Percentiles rank a stretch among this genome's conserved stretches.
These are phyloP conservation scores for Chloroceryle inda DNA, from an alignment of 2,797 vertebrate genomes.

Conservation along the genomic window DNA sequence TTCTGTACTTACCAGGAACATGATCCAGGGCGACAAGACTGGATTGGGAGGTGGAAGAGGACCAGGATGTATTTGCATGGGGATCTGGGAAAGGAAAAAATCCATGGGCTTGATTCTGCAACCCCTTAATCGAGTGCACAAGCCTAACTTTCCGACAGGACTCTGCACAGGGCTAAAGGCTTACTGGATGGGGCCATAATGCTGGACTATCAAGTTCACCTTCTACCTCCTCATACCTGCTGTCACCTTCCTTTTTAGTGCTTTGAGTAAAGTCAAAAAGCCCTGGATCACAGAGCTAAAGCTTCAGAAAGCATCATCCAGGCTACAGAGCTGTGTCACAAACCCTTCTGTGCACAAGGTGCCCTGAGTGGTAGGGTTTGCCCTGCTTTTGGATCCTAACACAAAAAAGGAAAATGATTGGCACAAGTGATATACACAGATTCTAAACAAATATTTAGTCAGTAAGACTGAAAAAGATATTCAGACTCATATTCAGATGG, in stretches of 20 bases:
- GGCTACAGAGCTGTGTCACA: accelerated
- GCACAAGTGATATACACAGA: neutral
- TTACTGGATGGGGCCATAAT: neutral
- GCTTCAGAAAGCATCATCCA: neutral
- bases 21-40: conserved; percentile 75
- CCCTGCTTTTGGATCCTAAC: neutral
- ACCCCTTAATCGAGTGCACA: conserved; percentile 28
- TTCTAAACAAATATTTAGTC: neutral
- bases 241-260: neutral
- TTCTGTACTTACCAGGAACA: conserved; percentile 72
- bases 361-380: neutral
- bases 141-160: neutral
- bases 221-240: neutral
- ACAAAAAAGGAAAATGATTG: neutral
- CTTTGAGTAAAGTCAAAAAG: neutral
- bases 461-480: neutral
- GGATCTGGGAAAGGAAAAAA: conserved; percentile 75
- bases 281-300: neutral
- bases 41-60: conserved; percentile 76
- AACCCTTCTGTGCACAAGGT: accelerated
- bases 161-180: neutral
- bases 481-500: neutral
- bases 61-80: conserved; percentile 75
- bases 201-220: neutral
- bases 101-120: conserved; percentile 64